Evolutionary conservation across 2,888 invertebrate species (phyloP).

Genomic region (Margaritifera margaritifera): DNA sequence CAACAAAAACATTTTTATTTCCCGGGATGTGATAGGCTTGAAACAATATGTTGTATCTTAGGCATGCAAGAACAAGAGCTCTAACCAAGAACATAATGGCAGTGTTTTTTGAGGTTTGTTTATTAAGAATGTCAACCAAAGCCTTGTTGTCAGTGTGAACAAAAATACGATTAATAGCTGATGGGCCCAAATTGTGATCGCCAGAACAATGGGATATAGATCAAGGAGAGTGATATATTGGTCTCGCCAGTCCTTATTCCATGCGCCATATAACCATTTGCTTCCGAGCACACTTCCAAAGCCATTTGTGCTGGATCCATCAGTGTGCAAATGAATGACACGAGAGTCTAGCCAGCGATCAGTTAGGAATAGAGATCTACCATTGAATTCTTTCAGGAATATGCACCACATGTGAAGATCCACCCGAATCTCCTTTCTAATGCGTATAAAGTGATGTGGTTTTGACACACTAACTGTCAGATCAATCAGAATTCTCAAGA

Average conservation of each 20-base stretch:
- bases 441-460: neutral
- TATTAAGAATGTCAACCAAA: neutral
- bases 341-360: too few relatives aligned
- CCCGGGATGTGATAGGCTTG: neutral
- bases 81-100: constrained; percentile 2
- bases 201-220: too few relatives aligned
- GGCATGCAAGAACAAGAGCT: neutral
- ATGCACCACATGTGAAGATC: neutral
- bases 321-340: too few relatives aligned
- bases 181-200: too few relatives aligned
- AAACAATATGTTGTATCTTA: constrained; percentile 2
- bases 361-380: too few relatives aligned
- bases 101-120: neutral
- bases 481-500: constrained; percentile 7
- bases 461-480: too few relatives aligned
- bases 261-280: neutral
- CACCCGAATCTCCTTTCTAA: too few relatives aligned
- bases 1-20: neutral
- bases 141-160: too few relatives aligned
- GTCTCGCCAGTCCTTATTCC: too few relatives aligned
- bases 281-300: constrained; percentile 5
- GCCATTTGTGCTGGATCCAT: constrained; percentile 1
- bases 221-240: too few relatives aligned
- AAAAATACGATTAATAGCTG: too few relatives aligned
- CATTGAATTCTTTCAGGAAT: constrained; percentile 5